These are phyloP conservation scores for western clawed frog (Xenopus tropicalis) DNA, from an alignment of 2,113 vertebrate species.

Conservation along the genomic window DNA sequence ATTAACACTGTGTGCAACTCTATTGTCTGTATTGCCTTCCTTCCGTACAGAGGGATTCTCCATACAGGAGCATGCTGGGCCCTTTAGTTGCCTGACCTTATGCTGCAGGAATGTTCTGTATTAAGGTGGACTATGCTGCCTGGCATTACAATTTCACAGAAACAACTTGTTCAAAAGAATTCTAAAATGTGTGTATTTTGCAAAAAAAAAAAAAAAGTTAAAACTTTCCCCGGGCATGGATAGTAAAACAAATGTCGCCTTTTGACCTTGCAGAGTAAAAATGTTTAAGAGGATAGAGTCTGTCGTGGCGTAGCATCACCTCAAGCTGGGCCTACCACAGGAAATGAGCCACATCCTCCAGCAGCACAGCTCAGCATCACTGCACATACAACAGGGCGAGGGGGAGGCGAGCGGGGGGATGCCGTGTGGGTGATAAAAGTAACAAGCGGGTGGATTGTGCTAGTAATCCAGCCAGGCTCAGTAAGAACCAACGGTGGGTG, in stretches of 20 bases:
- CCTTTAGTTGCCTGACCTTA: too few relatives aligned
- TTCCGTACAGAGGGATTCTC: too few relatives aligned
- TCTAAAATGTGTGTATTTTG: too few relatives aligned
- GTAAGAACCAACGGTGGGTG: not conserved
- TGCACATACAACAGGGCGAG: not conserved
- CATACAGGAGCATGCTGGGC: too few relatives aligned
- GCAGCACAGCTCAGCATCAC: constrained; percentile 2
- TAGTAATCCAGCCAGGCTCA: not conserved
- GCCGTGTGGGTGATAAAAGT: not conserved
- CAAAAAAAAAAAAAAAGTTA: too few relatives aligned
- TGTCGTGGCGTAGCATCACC: not conserved
- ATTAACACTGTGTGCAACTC: too few relatives aligned
- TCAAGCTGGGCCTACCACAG: constrained; percentile 50
- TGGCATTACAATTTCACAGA: too few relatives aligned
- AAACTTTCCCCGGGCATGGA: too few relatives aligned
- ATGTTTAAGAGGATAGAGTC: not conserved
- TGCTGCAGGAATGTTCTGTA: too few relatives aligned
- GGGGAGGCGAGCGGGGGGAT: constrained; percentile 8
- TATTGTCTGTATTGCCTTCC: too few relatives aligned
- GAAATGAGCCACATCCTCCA: constrained; percentile 65
- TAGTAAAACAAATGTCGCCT: not conserved
- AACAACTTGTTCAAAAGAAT: too few relatives aligned
- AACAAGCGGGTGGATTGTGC: not conserved
- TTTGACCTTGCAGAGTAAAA: constrained; percentile 10
- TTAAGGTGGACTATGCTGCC: too few relatives aligned